Base-by-base conservation (phyloP, 2,888 invertebrate genomes). In the Teinopalpus imperialis region DNA sequence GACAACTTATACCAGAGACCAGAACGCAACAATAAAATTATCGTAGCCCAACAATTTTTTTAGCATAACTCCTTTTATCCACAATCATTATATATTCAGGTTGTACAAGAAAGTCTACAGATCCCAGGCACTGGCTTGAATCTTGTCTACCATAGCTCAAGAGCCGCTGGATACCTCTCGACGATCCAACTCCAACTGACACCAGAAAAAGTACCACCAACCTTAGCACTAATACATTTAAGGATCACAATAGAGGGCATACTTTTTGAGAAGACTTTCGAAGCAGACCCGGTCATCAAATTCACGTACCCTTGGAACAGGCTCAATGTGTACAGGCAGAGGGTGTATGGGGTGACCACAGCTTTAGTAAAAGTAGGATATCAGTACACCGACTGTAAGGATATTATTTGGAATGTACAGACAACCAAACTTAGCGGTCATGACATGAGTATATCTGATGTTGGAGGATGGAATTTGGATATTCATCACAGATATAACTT, bases 301-400 rank as follows among this genome's bases (percentile, higher is more conserved):
- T 98, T 97, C 80, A 98, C 97, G 0, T 99, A 98, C 69, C 95
- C 98, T 0, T 99, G 99, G 99, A 98, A 99, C 74, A 92, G 98
- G 47, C 87, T 97, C 30, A 99, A 99, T 68, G 97, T 98, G 1
- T 99, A 99, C 78, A 92, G 96, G 24, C 98, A 99, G 81, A 92
- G 97, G 53, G 98, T 99, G 3, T 98, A 98, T 66, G 99, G 99
- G 6, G 96, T 98, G 0, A 97, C 98, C 0, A 97, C 96, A 0
- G 98, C 98, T 0, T 91, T 96, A 68, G 97, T 98, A 18, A 95
- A 96, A 82, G 98, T 99, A 3, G 99, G 99, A 0, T 99, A 99
- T 78, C 95, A 98, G 72, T 98, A 99, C 78, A 94, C 92, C 30
- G 96, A 96, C 61, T 98, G 99, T 75, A 94, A 94, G 62, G 94